These are phyloP conservation scores for Rhopilema esculentum DNA, from an alignment of 30 jellyfish, hydroid and myxozoan species.

Conservation along the genomic window DNA sequence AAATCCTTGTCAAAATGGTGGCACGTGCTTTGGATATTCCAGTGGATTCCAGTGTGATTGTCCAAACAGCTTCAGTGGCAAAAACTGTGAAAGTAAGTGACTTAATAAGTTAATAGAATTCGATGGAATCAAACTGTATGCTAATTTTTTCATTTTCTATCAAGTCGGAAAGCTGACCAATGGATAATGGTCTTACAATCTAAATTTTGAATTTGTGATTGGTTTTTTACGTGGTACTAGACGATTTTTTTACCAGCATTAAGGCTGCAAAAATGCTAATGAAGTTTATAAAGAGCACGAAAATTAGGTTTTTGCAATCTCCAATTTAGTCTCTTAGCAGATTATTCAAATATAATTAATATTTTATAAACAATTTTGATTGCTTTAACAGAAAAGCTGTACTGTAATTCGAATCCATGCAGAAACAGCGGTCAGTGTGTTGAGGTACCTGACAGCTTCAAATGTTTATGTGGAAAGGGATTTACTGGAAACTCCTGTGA, in stretches of 20 bases:
- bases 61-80: slow-evolving; percentile 85
- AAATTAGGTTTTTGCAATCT: background rate
- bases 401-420: slow-evolving; percentile 94
- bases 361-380: no score
- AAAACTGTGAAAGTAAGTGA: slow-evolving; percentile 84
- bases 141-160: no score
- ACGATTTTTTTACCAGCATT: no score
- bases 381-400: slow-evolving; percentile 82
- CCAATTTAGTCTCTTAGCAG: background rate
- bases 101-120: background rate
- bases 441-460: slow-evolving; percentile 80
- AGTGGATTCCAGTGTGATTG: slow-evolving; percentile 99
- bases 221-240: no score
- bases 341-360: background rate
- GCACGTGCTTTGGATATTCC: slow-evolving; percentile 93
- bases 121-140: background rate
- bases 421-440: slow-evolving; percentile 92
- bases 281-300: background rate
- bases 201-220: no score
- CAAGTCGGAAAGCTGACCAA: no score
- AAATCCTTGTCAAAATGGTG: slow-evolving; percentile 95
- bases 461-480: slow-evolving; percentile 85
- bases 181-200: no score
- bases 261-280: no score
- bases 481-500: slow-evolving; percentile 89